Evolutionary conservation across 2,888 invertebrate species (phyloP).

Genomic region (Helleia helle): DNA sequence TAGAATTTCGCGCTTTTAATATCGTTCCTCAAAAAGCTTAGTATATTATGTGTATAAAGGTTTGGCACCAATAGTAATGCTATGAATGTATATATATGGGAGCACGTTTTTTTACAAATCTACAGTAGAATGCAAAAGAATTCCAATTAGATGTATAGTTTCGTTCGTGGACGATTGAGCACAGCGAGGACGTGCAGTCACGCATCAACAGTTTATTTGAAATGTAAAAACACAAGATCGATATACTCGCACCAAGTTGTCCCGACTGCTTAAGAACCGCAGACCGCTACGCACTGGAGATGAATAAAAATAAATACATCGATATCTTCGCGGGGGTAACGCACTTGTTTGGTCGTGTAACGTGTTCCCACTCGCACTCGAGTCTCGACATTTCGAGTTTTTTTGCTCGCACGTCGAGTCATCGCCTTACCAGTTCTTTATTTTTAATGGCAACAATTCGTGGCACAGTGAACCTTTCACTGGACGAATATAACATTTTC

Average conservation of each 20-base stretch:
- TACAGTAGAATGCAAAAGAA: slow-evolving; percentile 1
- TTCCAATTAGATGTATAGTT: slow-evolving; percentile 3
- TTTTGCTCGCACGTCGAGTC: slow-evolving; percentile 54
- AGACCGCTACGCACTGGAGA: slow-evolving; percentile 35
- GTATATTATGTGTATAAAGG: too few relatives aligned
- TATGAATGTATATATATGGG: too few relatives aligned
- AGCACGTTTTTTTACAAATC: too few relatives aligned
- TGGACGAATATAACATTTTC: slow-evolving; percentile 20
- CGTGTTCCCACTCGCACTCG: slow-evolving; percentile 47
- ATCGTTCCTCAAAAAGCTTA: too few relatives aligned
- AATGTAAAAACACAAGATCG: slow-evolving; percentile 15
- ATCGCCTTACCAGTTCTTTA: slow-evolving; percentile 56
- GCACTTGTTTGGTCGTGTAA: slow-evolving; percentile 66
- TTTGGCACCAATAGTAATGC: too few relatives aligned
- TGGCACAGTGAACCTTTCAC: slow-evolving; percentile 55
- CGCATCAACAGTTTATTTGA: slow-evolving; percentile 13
- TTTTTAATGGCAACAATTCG: slow-evolving; percentile 53
- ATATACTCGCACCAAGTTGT: slow-evolving; percentile 9
- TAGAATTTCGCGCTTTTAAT: too few relatives aligned
- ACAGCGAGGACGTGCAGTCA: slow-evolving; percentile 11
- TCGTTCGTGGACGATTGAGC: slow-evolving; percentile 13
- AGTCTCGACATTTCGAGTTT: slow-evolving; percentile 32
- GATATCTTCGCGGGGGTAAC: slow-evolving; percentile 69
- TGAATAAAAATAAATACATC: slow-evolving; percentile 54
- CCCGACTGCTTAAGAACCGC: slow-evolving; percentile 24